These are phyloP conservation scores for Gobio occitaniae DNA, from an alignment of 2,797 vertebrate species.

Conservation along the genomic window DNA sequence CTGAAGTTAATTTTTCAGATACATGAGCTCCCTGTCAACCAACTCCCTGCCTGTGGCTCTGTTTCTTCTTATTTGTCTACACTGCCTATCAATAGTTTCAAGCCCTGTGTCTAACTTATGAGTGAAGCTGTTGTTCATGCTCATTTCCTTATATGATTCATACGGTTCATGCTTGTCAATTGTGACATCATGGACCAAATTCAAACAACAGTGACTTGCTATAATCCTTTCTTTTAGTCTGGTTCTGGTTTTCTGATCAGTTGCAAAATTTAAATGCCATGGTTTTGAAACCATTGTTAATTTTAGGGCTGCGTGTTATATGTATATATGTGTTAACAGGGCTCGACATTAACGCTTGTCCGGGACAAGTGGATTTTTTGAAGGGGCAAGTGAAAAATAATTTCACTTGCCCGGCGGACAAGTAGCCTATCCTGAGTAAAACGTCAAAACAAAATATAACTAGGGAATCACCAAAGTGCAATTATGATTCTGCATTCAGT, in stretches of 20 bases:
- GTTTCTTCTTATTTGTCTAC: conserved; percentile 1
- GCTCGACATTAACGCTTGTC: too few relatives aligned
- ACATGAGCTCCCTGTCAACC: conserved; percentile 16
- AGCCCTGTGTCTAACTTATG: not conserved
- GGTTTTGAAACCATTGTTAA: not conserved
- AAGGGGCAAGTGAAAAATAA: too few relatives aligned
- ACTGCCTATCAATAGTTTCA: not conserved
- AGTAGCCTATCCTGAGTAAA: too few relatives aligned
- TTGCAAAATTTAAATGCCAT: not conserved
- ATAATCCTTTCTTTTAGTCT: not conserved
- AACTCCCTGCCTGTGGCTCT: conserved; percentile 12
- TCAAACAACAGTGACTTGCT: not conserved
- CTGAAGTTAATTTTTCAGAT: conserved; percentile 19
- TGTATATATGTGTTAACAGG: too few relatives aligned
- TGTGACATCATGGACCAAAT: not conserved
- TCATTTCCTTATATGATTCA: conserved; percentile 11
- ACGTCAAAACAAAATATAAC: too few relatives aligned
- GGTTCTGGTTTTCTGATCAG: not conserved
- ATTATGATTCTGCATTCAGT: too few relatives aligned
- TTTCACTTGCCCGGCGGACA: too few relatives aligned
- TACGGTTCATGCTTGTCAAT: not conserved
- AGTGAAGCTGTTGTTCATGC: not conserved
- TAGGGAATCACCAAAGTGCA: too few relatives aligned
- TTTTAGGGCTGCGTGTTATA: not conserved
- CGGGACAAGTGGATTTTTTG: too few relatives aligned